Conservation (phyloP, 2,797 vertebrate genomes). For the Psittacula derbiana region DNA sequence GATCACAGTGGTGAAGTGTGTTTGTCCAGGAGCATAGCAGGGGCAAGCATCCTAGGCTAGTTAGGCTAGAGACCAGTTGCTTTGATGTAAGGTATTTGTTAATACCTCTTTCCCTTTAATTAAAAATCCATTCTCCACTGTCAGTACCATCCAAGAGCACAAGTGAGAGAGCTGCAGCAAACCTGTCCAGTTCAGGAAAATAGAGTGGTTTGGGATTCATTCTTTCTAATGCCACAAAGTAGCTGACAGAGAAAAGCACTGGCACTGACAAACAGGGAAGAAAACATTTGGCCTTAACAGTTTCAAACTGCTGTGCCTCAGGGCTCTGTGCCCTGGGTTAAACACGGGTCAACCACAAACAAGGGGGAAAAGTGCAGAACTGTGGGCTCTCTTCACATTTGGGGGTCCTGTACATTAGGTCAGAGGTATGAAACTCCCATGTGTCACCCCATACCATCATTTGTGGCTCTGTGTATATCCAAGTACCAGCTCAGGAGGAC, state of each 20-base stretch:
- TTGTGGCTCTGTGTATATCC: neutral
- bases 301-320: neutral
- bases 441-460: neutral
- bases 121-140: constrained; percentile 55
- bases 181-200: neutral
- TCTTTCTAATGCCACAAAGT: neutral
- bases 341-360: neutral
- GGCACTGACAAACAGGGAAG: neutral
- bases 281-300: neutral
- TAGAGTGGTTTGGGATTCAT: neutral
- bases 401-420: neutral
- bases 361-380: neutral
- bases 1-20: constrained; percentile 73
- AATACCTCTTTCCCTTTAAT: constrained; percentile 60
- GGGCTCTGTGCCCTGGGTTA: neutral
- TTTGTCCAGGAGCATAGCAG: constrained; percentile 70
- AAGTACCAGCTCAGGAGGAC: neutral
- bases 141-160: neutral
- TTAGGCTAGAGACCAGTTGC: constrained; percentile 44
- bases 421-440: neutral
- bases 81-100: constrained; percentile 69
- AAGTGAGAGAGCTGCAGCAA: neutral
- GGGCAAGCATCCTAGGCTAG: constrained; percentile 44
- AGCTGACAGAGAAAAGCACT: neutral
- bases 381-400: neutral